Base-by-base conservation (phyloP, 2,113 vertebrate species). In the Speoplatyrhinus poulsoni region DNA sequence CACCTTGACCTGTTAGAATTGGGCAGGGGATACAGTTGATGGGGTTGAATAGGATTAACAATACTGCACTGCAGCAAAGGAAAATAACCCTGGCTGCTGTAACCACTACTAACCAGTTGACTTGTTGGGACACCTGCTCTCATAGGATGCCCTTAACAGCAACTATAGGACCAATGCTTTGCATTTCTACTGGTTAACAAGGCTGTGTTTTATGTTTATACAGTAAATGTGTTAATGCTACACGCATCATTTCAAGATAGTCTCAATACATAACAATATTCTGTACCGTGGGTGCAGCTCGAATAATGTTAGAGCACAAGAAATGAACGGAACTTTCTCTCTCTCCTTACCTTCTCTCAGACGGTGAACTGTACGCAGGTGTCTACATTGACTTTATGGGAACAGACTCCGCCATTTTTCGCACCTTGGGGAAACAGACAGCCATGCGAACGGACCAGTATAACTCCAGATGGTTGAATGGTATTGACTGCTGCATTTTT, bases 371-470 rank as follows among this genome's bases (percentile, higher is more conserved):
- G 50, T 99, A 99, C 0, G 96, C 97, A 0, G 98, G 96, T 0
- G 96, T 99, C 72, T 99, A 99, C 82, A 96, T 99, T 0, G 98
- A 99, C 86, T 99, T 99, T 89, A 99, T 99, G 98, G 98, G 97
- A 86, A 99, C 98, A 0, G 98, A 99, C 0, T 96, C 98, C 0
- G 97, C 98, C 84, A 96, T 99, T 88, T 99, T 99, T 90, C 95
- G 97, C 65, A 98, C 97, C 3, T 92, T 98, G 82, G 97, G 98
- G 71, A 95, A 96, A 75, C 97, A 98, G 88, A 96, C 96, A 0
- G 95, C 96, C 83, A 99, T 99, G 97, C 93, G 98, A 58, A 99
- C 97, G 0, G 98, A 99, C 85, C 98, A 99, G 90, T 98, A 99
- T 89, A 99, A 99, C 81, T 99, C 98, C 61, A 95, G 96, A 87